A percentile compares a stretch with the other conserved stretches of the same genome.
Evolutionary conservation across 2,797 vertebrate species (phyloP).

Genomic region (Todus mexicanus): DNA sequence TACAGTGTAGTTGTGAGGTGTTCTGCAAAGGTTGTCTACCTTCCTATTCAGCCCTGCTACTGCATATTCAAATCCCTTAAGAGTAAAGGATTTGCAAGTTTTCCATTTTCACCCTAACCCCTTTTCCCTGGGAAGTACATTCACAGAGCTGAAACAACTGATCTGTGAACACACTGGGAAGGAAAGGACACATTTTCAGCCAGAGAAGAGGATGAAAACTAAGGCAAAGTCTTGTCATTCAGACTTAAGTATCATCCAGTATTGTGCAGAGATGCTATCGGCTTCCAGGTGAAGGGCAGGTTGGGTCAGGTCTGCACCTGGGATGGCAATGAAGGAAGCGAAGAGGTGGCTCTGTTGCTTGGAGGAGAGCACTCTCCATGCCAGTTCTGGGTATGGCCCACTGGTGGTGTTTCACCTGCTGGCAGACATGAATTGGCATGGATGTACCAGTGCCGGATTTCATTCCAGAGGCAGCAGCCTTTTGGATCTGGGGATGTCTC

Average conservation of each 20-base stretch:
- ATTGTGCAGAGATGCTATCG: background rate
- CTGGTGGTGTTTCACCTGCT: background rate
- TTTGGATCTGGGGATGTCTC: background rate
- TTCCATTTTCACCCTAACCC: background rate
- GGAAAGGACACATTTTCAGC: background rate
- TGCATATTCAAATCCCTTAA: background rate
- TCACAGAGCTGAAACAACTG: rapidly evolving
- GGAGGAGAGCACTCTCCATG: background rate
- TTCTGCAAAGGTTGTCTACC: background rate
- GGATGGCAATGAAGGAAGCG: background rate
- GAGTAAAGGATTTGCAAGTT: background rate
- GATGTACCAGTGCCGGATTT: background rate
- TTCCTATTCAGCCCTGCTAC: background rate
- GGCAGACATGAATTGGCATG: background rate
- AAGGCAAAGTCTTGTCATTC: background rate
- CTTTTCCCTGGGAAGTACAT: background rate
- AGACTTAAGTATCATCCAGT: background rate
- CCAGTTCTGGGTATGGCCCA: background rate
- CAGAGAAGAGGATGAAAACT: background rate
- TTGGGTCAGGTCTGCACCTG: background rate
- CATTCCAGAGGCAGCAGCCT: background rate
- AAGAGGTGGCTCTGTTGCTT: background rate
- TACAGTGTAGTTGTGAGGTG: background rate
- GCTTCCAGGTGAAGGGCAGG: background rate
- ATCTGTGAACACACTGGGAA: background rate